Percentiles rank a stretch among this genome's conserved stretches.
Conservation (phyloP, 2,797 vertebrate species). For the Etheostoma perlongum region DNA sequence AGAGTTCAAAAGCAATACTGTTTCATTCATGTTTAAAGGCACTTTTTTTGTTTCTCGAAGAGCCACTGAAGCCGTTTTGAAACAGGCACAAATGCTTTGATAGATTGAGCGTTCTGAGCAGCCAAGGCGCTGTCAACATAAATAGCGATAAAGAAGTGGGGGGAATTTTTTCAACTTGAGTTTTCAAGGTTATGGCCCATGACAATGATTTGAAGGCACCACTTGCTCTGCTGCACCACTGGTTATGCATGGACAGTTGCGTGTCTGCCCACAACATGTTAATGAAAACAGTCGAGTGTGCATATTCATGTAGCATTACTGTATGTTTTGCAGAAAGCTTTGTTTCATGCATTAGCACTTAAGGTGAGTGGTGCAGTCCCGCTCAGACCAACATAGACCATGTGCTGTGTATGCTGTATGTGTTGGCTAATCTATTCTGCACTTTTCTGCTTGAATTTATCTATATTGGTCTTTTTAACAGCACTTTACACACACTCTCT, state of each 20-base stretch:
- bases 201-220: slow-evolving; percentile 77
- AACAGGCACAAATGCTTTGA: slow-evolving; percentile 83
- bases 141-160: slow-evolving; percentile 83
- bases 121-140: slow-evolving; percentile 86
- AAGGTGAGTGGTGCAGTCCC: slow-evolving; percentile 41
- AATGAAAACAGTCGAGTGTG: slow-evolving; percentile 59
- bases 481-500: slow-evolving; percentile 34
- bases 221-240: slow-evolving; percentile 44
- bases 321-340: slow-evolving; percentile 60
- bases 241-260: slow-evolving; percentile 64
- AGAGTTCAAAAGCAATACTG: slow-evolving; percentile 92
- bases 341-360: slow-evolving; percentile 66
- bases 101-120: slow-evolving; percentile 83
- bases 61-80: slow-evolving; percentile 84
- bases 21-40: slow-evolving; percentile 92
- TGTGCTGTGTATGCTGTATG: slow-evolving; percentile 27
- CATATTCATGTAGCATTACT: slow-evolving; percentile 47
- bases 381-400: slow-evolving; percentile 30
- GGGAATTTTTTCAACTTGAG: slow-evolving; percentile 83
- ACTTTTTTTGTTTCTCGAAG: slow-evolving; percentile 84
- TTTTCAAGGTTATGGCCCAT: slow-evolving; percentile 87
- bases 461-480: slow-evolving; percentile 44
- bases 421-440: slow-evolving; percentile 39
- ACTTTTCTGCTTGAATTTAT: slow-evolving; percentile 56
- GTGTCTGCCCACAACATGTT: slow-evolving; percentile 57